Evolutionary conservation across 2,113 vertebrate species (phyloP), one percentile per base, ranked within the genome.

Genomic region (Merops nubicus): DNA sequence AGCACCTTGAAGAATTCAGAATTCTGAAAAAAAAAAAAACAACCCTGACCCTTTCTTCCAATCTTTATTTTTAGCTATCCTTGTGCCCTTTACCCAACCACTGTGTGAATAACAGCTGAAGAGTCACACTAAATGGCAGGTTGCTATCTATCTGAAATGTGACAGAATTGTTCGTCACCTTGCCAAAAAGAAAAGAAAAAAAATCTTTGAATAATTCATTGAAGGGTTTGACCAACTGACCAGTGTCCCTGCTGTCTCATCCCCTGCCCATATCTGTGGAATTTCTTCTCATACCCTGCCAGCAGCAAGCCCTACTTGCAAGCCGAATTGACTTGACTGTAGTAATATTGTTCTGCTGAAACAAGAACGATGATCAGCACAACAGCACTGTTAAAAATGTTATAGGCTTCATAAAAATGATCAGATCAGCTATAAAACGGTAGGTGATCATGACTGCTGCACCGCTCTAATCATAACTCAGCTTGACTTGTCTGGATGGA

Each of bases 341-440:
- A 91, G 90, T 89, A 95, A 96, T 96, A 95, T 64, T 94, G 95
- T 93, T 98, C 97, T 95, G 94, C 97, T 97, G 95, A 98, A 96
- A 97, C 89, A 95, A 97, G 91, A 97, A 90, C 78, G 1, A 73
- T 67, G 95, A 97, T 97, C 94, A 95, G 94, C 97, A 97, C 62
- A 96, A 96, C 91, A 70, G 96, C 57, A 69, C 86, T 21, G 36
- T 98, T 98, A 97, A 96, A 97, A 97, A 95, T 31, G 17, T 97
- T 97, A 98, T 77, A 96, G 96, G 69, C 94, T 95, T 97, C 97
- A 98, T 98, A 98, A 98, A 98, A 98, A 96, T 95, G 97, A 97
- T 98, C 97, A 93, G 88, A 97, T 97, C 94, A 86, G 92, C 97
- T 97, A 97, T 98, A 97, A 98, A 98, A 97, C 20, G 45, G 96